Base-by-base conservation (phyloP, 2,888 invertebrate species). In the Harpalus rubripes region DNA sequence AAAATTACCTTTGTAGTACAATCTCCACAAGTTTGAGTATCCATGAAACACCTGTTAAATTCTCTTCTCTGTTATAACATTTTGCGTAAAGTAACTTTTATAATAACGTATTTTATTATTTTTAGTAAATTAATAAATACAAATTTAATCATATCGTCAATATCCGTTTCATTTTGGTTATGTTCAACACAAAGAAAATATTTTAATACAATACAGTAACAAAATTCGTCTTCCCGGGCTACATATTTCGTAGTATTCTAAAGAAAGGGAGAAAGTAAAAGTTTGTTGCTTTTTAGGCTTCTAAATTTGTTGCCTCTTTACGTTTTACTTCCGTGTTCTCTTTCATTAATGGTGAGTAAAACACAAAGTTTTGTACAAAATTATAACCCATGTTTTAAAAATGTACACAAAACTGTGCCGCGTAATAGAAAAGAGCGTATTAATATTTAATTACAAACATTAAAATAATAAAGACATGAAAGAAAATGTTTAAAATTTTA, bases 221-320 rank as follows among this genome's bases (percentile, higher is more conserved):
- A 52, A 52, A 52, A 52, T 52, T 44, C 44, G 6, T 1, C 1
- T 1, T 52, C 7, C 10, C 44, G 44, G 44, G 10, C 5, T 12
- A 52, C 44, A 52, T 52, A 52, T 52, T 52, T 52, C 12, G 44
- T 10, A 12, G 6, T 0, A 52, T 5, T 12, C 44, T 52, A 52
- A 52, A 52, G 44, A 52, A 52, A 5, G 44, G 44, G 44, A 52
- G 44, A 52, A 52, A 52, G 44, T 52, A 52, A 52, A 52, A 52
- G 44, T 52, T 52, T 52, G 44, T 52, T 52, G 10, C 44, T 8
- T 52, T 32, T 32, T 32, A 32, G 32, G 32, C 44, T 12, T 52
- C 10, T 52, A 52, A 52, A 52, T 52, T 52, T 52, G 44, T 12
- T 52, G 32, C 32, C 32, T 32, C 32, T 12, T 52, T n/a, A n/a